Percentiles rank a stretch among this genome's conserved stretches.
These are phyloP conservation scores for Halocaridina rubra DNA, from an alignment of 2,888 invertebrate genomes.

Conservation along the genomic window DNA sequence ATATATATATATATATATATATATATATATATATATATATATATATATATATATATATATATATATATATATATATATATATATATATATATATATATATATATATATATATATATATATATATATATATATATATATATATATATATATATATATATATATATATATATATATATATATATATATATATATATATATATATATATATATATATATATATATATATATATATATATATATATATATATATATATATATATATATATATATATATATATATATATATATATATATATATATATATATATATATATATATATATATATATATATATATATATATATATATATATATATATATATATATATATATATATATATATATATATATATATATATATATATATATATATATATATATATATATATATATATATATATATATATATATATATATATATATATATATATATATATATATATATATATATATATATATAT, in stretches of 20 bases:
- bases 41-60: not conserved
- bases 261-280: not conserved
- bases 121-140: not conserved
- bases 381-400: not conserved
- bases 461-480: constrained; percentile 8
- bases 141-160: constrained; percentile 8
- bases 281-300: not conserved
- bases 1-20: not conserved
- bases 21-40: not conserved
- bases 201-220: not conserved
- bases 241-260: not conserved
- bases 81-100: not conserved
- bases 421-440: not conserved
- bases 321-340: not conserved
- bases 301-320: not conserved
- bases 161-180: not conserved
- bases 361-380: not conserved
- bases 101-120: not conserved
- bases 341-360: not conserved
- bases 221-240: not conserved
- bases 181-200: not conserved
- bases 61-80: not conserved
- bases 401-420: not conserved
- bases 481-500: not conserved
- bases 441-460: not conserved